Evolutionary conservation across 2,888 invertebrate genomes (phyloP).

Genomic region (Idaea biselata): DNA sequence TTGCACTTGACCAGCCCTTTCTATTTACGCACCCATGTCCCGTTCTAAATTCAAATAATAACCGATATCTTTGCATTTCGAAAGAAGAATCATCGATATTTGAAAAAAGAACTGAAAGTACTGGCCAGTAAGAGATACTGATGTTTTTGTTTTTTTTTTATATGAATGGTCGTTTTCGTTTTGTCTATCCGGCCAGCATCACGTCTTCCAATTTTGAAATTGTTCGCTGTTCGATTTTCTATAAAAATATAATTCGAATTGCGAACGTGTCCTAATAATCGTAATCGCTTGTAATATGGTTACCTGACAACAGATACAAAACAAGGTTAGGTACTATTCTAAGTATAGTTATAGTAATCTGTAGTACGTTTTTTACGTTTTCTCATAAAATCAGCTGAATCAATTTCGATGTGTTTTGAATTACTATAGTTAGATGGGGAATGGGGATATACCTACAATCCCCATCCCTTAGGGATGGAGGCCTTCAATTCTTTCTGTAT

Average conservation of each 20-base stretch:
- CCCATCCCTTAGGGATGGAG: no score
- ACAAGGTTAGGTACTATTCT: no score
- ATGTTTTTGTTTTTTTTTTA: background rate
- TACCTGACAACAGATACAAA: no score
- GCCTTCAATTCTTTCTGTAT: no score
- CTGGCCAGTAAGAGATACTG: no score
- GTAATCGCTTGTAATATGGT: background rate
- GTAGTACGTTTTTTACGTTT: no score
- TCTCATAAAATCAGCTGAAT: no score
- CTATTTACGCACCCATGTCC: conserved; percentile 30
- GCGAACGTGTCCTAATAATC: conserved; percentile 6
- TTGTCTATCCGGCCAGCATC: background rate
- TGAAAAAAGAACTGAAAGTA: background rate
- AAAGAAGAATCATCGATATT: background rate
- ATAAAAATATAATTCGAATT: conserved; percentile 13
- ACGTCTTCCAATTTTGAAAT: conserved; percentile 4
- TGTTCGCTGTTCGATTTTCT: conserved; percentile 4
- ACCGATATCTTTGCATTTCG: conserved; percentile 12
- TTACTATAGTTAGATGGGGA: no score
- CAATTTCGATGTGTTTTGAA: no score
- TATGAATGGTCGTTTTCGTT: background rate
- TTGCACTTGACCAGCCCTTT: conserved; percentile 23
- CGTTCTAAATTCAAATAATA: conserved; percentile 32
- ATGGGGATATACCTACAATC: no score
- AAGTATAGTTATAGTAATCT: no score